Conservation (phyloP, 2,113 vertebrate genomes). For the Sula dactylatra region DNA sequence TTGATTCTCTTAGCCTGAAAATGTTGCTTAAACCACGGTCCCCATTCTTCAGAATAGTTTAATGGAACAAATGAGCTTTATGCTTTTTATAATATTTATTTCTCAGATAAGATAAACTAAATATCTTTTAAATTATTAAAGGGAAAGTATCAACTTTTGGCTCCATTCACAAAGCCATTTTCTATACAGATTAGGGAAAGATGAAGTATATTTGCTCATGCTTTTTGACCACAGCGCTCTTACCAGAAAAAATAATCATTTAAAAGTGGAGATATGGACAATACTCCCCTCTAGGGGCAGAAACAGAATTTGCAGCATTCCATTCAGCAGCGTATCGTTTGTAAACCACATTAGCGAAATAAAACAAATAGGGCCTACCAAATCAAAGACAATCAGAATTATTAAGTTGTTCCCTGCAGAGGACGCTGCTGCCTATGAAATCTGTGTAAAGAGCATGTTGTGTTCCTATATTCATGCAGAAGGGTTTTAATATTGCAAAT, state of each 20-base stretch:
- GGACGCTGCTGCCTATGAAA: background rate
- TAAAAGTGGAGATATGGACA: background rate
- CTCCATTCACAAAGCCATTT: background rate
- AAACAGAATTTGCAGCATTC: background rate
- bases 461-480: background rate
- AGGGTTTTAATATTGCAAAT: background rate
- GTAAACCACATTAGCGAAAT: background rate
- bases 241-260: background rate
- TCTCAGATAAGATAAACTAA: background rate
- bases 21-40: background rate
- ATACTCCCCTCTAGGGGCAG: slow-evolving; percentile 53
- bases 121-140: background rate
- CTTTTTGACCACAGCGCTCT: background rate
- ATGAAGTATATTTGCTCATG: background rate
- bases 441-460: background rate
- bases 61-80: background rate
- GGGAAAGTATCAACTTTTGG: background rate
- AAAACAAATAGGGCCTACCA: background rate
- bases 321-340: background rate
- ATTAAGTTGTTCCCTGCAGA: background rate
- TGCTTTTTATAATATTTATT: background rate
- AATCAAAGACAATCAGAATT: background rate
- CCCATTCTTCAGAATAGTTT: background rate
- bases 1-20: background rate
- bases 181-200: background rate